Percentiles rank a stretch among this genome's conserved stretches.
These are phyloP conservation scores for Parnassius orleans DNA, from an alignment of 2,888 invertebrate genomes.

Conservation along the genomic window DNA sequence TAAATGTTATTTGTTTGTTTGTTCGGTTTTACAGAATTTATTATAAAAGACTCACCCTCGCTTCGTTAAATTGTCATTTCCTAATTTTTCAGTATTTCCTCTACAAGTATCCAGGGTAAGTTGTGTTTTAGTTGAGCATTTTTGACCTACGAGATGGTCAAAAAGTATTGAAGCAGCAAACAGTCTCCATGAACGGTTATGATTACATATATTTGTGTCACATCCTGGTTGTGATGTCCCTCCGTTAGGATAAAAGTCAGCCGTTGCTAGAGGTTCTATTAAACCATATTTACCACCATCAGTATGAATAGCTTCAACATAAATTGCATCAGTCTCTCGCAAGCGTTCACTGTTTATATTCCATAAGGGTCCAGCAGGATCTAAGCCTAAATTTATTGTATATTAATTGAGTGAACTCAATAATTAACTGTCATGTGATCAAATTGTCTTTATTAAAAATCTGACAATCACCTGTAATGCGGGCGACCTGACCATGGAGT, in stretches of 20 bases:
- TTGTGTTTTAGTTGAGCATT: conserved; percentile 34
- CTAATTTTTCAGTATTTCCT: conserved; percentile 2
- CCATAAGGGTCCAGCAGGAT: conserved; percentile 59
- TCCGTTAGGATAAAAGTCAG: conserved; percentile 81
- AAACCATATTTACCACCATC: conserved; percentile 55
- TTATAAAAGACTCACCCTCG: conserved; percentile 4
- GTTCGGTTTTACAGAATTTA: background rate
- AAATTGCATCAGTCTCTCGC: conserved; percentile 48
- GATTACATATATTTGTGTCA: conserved; percentile 46
- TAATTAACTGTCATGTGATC: background rate
- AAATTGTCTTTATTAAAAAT: background rate
- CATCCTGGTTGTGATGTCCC: conserved; percentile 61
- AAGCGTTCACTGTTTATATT: conserved; percentile 38
- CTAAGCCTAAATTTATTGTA: conserved; percentile 40
- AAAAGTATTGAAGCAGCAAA: conserved; percentile 47
- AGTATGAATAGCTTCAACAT: conserved; percentile 62
- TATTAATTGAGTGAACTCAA: background rate
- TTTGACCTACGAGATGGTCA: conserved; percentile 45
- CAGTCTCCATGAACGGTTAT: conserved; percentile 50
- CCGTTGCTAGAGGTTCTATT: conserved; percentile 65
- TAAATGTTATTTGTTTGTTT: too few relatives aligned
- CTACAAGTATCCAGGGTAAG: background rate
- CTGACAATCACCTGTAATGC: conserved; percentile 49
- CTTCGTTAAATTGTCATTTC: conserved; percentile 3
- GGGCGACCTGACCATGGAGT: conserved; percentile 45